Evolutionary conservation across 1,140 invertebrate species (phyloP), one percentile per base, ranked within the genome.

Genomic region (Akabosia matsudoensis): DNA sequence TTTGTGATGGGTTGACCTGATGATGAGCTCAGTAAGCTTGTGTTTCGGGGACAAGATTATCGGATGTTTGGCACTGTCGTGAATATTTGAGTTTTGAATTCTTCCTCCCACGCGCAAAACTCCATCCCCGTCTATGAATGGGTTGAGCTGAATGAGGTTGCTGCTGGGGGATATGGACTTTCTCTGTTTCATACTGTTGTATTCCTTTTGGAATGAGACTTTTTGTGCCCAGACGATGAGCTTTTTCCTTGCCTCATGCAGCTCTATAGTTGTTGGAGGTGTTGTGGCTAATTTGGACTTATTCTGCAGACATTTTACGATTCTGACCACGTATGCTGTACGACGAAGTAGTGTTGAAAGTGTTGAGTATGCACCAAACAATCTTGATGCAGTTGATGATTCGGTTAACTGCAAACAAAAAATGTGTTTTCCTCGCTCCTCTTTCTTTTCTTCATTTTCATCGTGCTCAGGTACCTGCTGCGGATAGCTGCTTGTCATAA

Each of bases 41-140:
- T 79, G 74, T 37, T 75, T 37, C 30, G 78, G 78, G 7, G 82
- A 80, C 26, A 85, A 33, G 13, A 84, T 51, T 22, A 84, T 82
- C 22, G 82, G 83, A 80, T 83, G 79, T 76, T 80, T 81, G 26
- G 78, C 76, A 64, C 79, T 73, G 64, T 80, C 74, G 61, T 80
- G 13, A 33, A 76, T 22, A n/a, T 70, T 56, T 1, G 84, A 75
- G 33, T 84, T 71, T 22, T 74, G 73, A 4, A 86, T 56, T 74
- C 85, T 76, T 30, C 85, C 84, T 1, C 85, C 85, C 0, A 86
- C 84, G 30, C 85, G 78, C 61, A 86, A 51, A 22, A 85, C 61
- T 14, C 82, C 82, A 26, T 82, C 30, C 28, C 83, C 28, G 75
- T 86, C 85, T 18, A 87, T 26, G 74, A 84, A 84, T 18, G 84